Base-by-base conservation (phyloP, 2,797 vertebrate genomes). In the Etheostoma perlongum region DNA sequence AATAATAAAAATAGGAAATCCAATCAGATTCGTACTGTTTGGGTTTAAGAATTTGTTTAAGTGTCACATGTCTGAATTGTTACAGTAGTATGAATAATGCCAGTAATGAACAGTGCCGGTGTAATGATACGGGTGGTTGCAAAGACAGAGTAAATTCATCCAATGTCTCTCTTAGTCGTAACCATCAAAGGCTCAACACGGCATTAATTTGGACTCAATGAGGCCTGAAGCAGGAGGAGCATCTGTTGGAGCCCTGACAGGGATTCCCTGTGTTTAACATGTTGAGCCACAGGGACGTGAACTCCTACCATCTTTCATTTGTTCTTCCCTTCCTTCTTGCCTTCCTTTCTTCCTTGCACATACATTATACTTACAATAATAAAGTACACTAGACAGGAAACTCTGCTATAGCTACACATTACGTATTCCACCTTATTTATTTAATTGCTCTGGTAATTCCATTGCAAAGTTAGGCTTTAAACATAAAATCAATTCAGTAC, bases 181-280 rank as follows among this genome's bases (percentile, higher is more conserved):
- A 82, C 72, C 73, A 65, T 74, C 52, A 33, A 65, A 83, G 74
- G 49, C 57, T 52, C 57, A 66, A 65, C 70, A 30, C 65, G 4
- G 65, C 72, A 66, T 66, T 75, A 55, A 81, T 84, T 78, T 63
- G 71, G 42, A 81, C 52, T 74, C 79, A 85, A 81, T 75, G 79
- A 90, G 74, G 81, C 85, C 79, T 85, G 82, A 83, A 77, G 84
- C 82, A 59, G 68, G 77, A 86, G 76, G 67, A 82, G 79, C 78
- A 87, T 82, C 82, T 79, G 81, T 74, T 61, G 77, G 36, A 78
- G 66, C 49, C 16, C 53, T 73, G 74, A 83, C 74, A 79, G 71
- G 70, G 81, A 79, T 83, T 88, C 87, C 72, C 78, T 68, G 68
- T 74, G 70, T 84, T 75, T 80, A 76, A 81, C 85, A 83, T 70